Percentiles rank a stretch among this genome's conserved stretches.
Evolutionary conservation across 2,113 vertebrate genomes (phyloP).

Genomic region (Greenwoodochromis staneri): DNA sequence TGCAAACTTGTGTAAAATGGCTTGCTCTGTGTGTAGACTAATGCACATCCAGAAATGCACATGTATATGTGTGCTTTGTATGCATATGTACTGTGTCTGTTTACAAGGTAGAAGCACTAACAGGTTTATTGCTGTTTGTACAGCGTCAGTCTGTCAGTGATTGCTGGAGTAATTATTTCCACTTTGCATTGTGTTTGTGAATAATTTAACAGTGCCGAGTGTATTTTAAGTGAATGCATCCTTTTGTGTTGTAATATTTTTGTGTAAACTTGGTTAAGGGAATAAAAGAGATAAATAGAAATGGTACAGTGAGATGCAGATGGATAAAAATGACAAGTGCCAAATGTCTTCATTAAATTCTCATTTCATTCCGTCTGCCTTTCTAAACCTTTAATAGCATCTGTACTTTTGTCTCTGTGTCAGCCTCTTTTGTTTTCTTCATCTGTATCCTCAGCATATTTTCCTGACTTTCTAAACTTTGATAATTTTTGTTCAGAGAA

Average conservation of each 20-base stretch:
- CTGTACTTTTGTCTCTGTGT: not conserved
- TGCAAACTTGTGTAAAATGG: not conserved
- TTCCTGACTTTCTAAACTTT: not conserved
- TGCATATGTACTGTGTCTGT: not conserved
- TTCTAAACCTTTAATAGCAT: conserved; percentile 35
- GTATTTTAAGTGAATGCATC: not conserved
- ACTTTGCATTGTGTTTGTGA: not conserved
- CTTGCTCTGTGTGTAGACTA: not conserved
- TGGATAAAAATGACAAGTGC: conserved; percentile 23
- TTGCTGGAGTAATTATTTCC: not conserved
- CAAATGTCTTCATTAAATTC: conserved; percentile 53
- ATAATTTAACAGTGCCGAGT: not conserved
- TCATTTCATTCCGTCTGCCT: conserved; percentile 36
- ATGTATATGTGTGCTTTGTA: not conserved
- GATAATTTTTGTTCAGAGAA: not conserved
- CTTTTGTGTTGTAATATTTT: not conserved
- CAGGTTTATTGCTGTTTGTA: not conserved
- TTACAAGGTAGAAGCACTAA: not conserved
- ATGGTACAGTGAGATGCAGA: not conserved
- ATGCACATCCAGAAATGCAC: not conserved
- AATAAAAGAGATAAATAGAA: not conserved
- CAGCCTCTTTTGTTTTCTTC: not conserved
- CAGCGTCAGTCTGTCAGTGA: not conserved
- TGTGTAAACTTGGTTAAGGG: not conserved
- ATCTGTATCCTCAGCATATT: not conserved